Percentiles rank a stretch among this genome's conserved stretches.
Evolutionary conservation across 2,113 vertebrate genomes (phyloP).

Genomic region (Gopherus evgoodei): DNA sequence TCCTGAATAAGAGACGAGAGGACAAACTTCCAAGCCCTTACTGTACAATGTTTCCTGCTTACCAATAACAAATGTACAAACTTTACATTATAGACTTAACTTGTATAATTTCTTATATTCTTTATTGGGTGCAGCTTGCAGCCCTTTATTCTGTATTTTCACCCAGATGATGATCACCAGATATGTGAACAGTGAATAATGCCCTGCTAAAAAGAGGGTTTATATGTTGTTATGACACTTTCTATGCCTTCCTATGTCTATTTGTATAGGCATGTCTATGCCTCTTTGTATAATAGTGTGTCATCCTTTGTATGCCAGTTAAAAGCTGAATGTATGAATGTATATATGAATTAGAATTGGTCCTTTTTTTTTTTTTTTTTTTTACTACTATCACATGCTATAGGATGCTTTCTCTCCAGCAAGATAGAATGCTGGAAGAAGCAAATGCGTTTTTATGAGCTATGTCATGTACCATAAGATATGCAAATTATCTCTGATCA

Average conservation of each 20-base stretch:
- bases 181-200: neutral
- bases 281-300: neutral
- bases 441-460: constrained; percentile 27
- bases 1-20: neutral
- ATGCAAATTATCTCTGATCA: constrained; percentile 62
- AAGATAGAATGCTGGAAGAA: neutral
- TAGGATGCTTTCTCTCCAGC: neutral
- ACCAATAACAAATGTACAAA: constrained; percentile 44
- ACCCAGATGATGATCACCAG: neutral
- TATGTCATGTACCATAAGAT: constrained; percentile 55
- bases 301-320: constrained; percentile 6
- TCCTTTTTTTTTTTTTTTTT: neutral
- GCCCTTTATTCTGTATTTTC: constrained; percentile 5
- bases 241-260: neutral
- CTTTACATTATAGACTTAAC: constrained; percentile 23
- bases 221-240: neutral
- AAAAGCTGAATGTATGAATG: neutral
- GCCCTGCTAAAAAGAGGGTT: neutral
- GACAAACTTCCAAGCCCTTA: constrained; percentile 34
- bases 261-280: neutral
- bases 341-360: neutral
- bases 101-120: constrained; percentile 4
- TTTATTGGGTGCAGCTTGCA: neutral
- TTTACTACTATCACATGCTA: constrained; percentile 21
- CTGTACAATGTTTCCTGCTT: constrained; percentile 47